Percentiles rank a stretch among this genome's conserved stretches.
Conservation (phyloP, 2,888 invertebrate species). For the Sarcophaga subvicina region DNA sequence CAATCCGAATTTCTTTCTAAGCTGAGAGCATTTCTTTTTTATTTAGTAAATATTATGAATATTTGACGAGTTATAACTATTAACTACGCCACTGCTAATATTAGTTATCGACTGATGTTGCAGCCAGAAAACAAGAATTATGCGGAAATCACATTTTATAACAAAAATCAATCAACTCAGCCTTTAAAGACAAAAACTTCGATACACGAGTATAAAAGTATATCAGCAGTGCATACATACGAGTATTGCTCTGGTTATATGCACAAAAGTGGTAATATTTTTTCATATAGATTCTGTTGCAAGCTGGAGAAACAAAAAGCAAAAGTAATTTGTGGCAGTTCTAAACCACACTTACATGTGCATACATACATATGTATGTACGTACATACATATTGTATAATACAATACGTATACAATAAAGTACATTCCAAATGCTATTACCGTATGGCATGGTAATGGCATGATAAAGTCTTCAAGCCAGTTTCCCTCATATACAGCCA, state of each 20-base stretch:
- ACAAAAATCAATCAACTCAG: constrained; percentile 62
- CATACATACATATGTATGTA: background rate
- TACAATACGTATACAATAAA: background rate
- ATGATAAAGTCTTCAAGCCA: constrained; percentile 61
- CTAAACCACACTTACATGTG: constrained; percentile 48
- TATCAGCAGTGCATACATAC: background rate
- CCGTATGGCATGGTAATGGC: constrained; percentile 23
- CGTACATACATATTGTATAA: background rate
- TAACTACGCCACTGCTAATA: too few species aligned
- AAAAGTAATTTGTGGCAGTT: constrained; percentile 65
- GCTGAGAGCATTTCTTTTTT: too few species aligned
- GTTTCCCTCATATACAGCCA: constrained; percentile 23
- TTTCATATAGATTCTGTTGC: constrained; percentile 35
- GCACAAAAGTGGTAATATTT: constrained; percentile 40
- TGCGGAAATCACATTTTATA: constrained; percentile 61
- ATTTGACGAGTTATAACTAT: too few species aligned
- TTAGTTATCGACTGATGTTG: background rate
- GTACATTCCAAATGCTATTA: constrained; percentile 45
- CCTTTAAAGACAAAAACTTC: constrained; percentile 33
- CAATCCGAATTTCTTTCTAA: too few species aligned
- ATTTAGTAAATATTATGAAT: too few species aligned
- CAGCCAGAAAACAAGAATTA: constrained; percentile 54
- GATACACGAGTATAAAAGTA: background rate
- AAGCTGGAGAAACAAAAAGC: constrained; percentile 45
- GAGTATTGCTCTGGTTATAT: constrained; percentile 34